Base-by-base conservation (phyloP, 2,113 vertebrate species). In the Elaphurus davidianus region DNA sequence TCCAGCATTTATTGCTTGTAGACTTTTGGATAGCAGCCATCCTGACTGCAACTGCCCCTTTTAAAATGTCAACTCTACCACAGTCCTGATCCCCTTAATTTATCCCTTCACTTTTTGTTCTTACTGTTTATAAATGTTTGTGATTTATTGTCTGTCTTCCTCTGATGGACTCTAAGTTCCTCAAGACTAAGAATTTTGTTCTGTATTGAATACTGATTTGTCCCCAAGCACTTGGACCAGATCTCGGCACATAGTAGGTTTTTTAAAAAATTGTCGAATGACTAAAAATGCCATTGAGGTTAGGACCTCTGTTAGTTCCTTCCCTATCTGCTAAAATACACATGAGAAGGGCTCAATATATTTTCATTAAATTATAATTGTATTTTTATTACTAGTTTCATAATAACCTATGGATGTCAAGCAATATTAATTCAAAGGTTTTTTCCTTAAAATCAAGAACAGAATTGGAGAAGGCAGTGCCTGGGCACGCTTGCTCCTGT, bases 341-440 rank as follows among this genome's bases (percentile, higher is more conserved):
- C 47, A 54, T 13, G 14, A 17, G 47, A 82, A 76, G 62, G n/a
- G 47, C 62, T 90, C 67, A 27, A 27, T 81, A 47, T 33, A 83
- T 94, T 96, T 74, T 94, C 85, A 83, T 59, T 90, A 90, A 92
- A 54, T 23, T 87, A 54, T 82, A 64, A 82, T 76, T 87, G 15
- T 96, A 30, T 88, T 85, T 91, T 78, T 86, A 91, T 91, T 81
- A 52, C 67, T 33, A 15, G 30, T 59, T 94, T 89, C 36, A 59
- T 59, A 76, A 83, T 92, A 81, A 95, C 79, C 43, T 92, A 21
- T 59, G 40, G 71, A n/a, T 94, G 50, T n/a, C 40, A 78, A n/a
- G 55, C 12, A 47, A 25, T 55, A 74, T 60, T 45, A 64, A 93
- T 43, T 67, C 33, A 82, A 52, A 90, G 43, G 6, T 33, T 55